These are phyloP conservation scores for Drosophila chauvacae DNA, from an alignment of 1,140 invertebrate genomes.

Conservation along the genomic window DNA sequence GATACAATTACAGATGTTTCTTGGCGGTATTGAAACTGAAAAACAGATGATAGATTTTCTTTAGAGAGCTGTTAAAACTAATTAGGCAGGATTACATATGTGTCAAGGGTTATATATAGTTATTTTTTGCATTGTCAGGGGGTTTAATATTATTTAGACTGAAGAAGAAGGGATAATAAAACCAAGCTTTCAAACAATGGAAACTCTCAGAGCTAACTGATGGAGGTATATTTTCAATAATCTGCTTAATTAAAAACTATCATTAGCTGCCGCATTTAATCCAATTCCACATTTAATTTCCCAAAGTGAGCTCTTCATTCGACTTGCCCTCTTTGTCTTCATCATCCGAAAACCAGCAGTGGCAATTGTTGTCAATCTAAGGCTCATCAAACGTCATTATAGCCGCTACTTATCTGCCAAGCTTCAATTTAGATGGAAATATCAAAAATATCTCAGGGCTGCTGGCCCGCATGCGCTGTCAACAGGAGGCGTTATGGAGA, in stretches of 20 bases:
- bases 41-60: not conserved
- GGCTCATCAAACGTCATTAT: conserved; percentile 38
- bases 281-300: conserved; percentile 12
- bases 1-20: conserved; percentile 3
- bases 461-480: conserved; percentile 72
- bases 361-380: conserved; percentile 67
- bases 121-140: not conserved
- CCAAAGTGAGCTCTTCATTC: conserved; percentile 26
- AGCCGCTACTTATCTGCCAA: conserved; percentile 18
- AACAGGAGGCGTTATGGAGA: conserved; percentile 40
- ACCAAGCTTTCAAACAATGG: not conserved
- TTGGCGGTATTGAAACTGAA: not conserved
- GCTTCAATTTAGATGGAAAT: conserved; percentile 22
- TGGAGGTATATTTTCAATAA: not conserved
- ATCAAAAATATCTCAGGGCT: conserved; percentile 4
- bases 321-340: conserved; percentile 38
- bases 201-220: too few relatives aligned
- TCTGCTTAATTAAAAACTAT: not conserved
- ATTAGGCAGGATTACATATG: not conserved
- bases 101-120: not conserved
- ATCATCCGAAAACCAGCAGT: conserved; percentile 4
- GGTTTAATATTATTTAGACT: not conserved
- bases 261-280: conserved; percentile 1
- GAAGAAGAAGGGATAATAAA: not conserved
- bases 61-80: not conserved